These are phyloP conservation scores for Neolamprologus longior DNA, from an alignment of 2,113 vertebrate species.

Conservation along the genomic window DNA sequence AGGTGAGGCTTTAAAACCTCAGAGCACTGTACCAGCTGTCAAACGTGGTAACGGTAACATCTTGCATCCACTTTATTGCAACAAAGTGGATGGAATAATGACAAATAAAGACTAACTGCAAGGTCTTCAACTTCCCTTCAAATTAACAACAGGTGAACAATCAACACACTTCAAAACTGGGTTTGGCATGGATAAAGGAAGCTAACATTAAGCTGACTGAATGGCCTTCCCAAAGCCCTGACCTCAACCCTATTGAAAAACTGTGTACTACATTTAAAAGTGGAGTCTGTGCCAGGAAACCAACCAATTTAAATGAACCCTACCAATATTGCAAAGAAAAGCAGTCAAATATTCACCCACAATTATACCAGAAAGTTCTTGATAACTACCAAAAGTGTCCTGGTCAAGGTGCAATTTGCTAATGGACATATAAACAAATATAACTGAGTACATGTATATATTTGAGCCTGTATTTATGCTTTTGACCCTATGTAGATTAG, in stretches of 20 bases:
- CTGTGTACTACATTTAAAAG: background rate
- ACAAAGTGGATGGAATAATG: background rate
- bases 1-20: background rate
- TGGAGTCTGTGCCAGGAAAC: background rate
- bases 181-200: background rate
- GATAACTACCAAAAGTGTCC: background rate
- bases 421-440: background rate
- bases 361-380: background rate
- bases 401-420: background rate
- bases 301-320: background rate
- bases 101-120: background rate
- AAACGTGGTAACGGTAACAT: background rate
- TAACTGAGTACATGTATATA: background rate
- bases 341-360: background rate
- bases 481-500: background rate
- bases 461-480: background rate
- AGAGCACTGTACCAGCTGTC: background rate
- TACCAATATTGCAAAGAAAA: background rate
- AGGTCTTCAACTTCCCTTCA: background rate
- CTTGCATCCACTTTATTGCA: accelerated
- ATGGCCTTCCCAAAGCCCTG: background rate
- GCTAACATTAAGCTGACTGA: background rate
- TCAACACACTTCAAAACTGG: background rate
- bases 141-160: background rate
- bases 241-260: background rate